phyloP scores from a whole-genome alignment of 2,888 invertebrate species.

The Erebia epiphron region DNA sequence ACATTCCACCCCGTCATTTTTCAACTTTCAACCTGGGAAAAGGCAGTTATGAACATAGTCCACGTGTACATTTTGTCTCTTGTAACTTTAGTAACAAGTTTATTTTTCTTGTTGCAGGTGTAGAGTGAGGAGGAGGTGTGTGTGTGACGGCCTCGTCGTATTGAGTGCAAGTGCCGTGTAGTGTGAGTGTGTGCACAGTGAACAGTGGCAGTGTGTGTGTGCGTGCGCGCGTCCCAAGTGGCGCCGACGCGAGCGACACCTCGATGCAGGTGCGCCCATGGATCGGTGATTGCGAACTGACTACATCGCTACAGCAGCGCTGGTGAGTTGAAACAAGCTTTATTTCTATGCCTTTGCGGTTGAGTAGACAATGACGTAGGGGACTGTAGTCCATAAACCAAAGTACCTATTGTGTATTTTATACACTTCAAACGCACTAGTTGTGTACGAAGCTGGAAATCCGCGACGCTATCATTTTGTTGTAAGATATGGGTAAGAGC shows the following conservation, averaged over 20 bases:
- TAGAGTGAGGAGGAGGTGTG: slow-evolving; percentile 25
- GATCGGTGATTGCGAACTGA: slow-evolving; percentile 80
- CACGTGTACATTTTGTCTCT: background rate
- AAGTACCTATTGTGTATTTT: too few relatives aligned
- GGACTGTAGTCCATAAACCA: too few relatives aligned
- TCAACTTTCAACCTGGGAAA: too few relatives aligned
- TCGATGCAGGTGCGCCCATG: slow-evolving; percentile 80
- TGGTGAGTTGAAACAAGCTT: slow-evolving; percentile 52
- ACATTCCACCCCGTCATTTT: too few relatives aligned
- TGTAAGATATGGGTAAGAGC: too few relatives aligned
- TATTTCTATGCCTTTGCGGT: background rate
- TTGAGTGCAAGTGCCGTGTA: slow-evolving; percentile 29
- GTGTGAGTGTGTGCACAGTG: slow-evolving; percentile 37
- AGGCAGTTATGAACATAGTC: too few relatives aligned
- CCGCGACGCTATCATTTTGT: too few relatives aligned
- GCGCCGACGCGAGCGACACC: slow-evolving; percentile 70
- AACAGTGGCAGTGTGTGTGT: slow-evolving; percentile 48
- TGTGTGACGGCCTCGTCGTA: slow-evolving; percentile 24
- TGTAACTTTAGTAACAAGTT: background rate
- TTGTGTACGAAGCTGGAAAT: too few relatives aligned
- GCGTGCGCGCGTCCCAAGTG: slow-evolving; percentile 62
- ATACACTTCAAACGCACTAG: too few relatives aligned
- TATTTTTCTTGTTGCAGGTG: slow-evolving; percentile 37
- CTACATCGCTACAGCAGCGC: slow-evolving; percentile 77
- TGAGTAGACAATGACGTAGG: background rate